These are phyloP conservation scores for Mnemiopsis leidyi DNA, from an alignment of 37 sponge, comb jelly and placozoan genomes.

Conservation along the genomic window DNA sequence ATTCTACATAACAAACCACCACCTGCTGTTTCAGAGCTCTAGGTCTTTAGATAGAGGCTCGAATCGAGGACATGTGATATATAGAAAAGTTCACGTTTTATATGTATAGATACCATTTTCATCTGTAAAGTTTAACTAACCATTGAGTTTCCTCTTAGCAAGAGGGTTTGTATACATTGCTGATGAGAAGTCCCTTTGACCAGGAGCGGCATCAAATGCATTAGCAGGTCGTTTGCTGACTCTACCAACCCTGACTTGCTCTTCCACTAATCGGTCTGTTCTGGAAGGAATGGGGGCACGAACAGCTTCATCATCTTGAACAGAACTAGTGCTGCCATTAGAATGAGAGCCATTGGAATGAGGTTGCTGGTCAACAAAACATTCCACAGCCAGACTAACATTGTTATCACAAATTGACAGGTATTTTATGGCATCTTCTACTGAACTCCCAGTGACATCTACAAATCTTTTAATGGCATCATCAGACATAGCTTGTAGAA, in stretches of 20 bases:
- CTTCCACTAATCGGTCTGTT: constrained; percentile 15
- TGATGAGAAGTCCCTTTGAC: neutral
- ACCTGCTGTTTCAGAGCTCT: too few species aligned
- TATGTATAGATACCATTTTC: neutral
- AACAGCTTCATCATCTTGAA: neutral
- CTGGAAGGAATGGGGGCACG: constrained; percentile 28
- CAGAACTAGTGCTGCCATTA: neutral
- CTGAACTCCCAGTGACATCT: constrained; percentile 35
- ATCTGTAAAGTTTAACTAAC: neutral
- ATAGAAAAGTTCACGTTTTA: neutral
- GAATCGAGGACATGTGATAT: neutral
- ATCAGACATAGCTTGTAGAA: neutral
- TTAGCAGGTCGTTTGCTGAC: constrained; percentile 30
- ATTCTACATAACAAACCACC: too few species aligned
- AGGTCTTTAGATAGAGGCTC: too few species aligned
- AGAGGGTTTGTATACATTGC: constrained; percentile 6
- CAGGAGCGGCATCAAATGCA: constrained; percentile 35
- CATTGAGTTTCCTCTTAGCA: constrained; percentile 33
- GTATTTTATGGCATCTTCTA: constrained; percentile 62
- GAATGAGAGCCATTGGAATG: neutral
- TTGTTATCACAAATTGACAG: constrained; percentile 64
- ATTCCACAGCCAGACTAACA: constrained; percentile 54
- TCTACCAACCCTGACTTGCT: constrained; percentile 17
- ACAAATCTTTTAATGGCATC: constrained; percentile 52
- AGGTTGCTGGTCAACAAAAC: constrained; percentile 52